Evolutionary conservation across 2,888 invertebrate species (phyloP), one percentile per base, ranked within the genome.

Genomic region (Escarpia spicata): DNA sequence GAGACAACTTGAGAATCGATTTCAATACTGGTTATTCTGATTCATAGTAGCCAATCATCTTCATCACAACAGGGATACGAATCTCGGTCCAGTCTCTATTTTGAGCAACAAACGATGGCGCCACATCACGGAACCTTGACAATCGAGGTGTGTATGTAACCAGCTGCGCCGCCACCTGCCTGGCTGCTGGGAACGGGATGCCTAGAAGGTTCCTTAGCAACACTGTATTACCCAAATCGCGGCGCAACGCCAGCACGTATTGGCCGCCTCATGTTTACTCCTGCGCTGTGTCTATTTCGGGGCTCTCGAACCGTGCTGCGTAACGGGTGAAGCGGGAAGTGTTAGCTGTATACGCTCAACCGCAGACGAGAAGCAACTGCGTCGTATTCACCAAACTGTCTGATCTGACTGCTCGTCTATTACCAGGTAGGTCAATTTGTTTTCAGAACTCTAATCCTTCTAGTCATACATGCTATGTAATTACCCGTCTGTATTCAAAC

Each of bases 141-240:
- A 52, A 52, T 52, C 52, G 52, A 52, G 8, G 52, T 15, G 12
- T 52, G 15, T 12, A 4, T 52, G 52, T 52, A 52, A 0, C 52
- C 52, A 52, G 15, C 52, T 52, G 52, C 15, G 52, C 52, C 52
- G 52, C 9, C 52, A 52, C 52, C 52, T 45, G 52, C 12, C 15
- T 9, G 52, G 52, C 52, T 52, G 52, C 52, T 52, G 75, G 26
- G n/a, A 19, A 19, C 26, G 19, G 26, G 75, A 75, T n/a, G 26
- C 75, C 75, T 75, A 75, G 75, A n/a, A 75, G 75, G 75, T 75
- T 75, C 75, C 75, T 26, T 19, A 75, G 75, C 75, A 75, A 75
- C n/a, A 26, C 26, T 6, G 6, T n/a, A 75, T 26, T 0, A 75
- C 52, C 75, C 75, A 26, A 52, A 52, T 15, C 52, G 52, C 15